Evolutionary conservation across 2,888 invertebrate species (phyloP).

Genomic region (Conistra vaccinii): DNA sequence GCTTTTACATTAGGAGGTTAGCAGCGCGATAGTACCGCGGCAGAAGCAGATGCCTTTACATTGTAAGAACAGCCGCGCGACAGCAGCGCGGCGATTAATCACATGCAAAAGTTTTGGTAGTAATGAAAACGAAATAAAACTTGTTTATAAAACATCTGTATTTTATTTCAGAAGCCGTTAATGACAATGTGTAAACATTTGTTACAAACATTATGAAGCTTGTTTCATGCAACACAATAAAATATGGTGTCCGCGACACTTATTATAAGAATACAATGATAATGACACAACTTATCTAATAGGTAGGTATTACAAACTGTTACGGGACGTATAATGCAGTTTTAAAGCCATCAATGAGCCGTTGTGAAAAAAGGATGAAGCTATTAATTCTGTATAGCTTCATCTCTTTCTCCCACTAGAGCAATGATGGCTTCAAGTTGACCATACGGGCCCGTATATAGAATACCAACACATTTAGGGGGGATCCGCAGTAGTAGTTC

Average conservation of each 20-base stretch:
- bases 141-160: slow-evolving; percentile 58
- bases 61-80: no score
- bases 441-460: slow-evolving; percentile 4
- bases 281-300: slow-evolving; percentile 51
- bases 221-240: slow-evolving; percentile 42
- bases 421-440: slow-evolving; percentile 3
- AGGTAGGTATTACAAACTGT: slow-evolving; percentile 41
- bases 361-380: background rate
- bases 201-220: slow-evolving; percentile 52
- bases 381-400: background rate
- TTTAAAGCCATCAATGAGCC: background rate
- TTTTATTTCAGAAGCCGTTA: slow-evolving; percentile 66
- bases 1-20: no score
- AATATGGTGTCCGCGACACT: slow-evolving; percentile 36
- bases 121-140: slow-evolving; percentile 51
- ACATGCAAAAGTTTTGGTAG: background rate
- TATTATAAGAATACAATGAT: slow-evolving; percentile 33
- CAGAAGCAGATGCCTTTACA: no score
- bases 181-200: slow-evolving; percentile 54
- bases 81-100: no score
- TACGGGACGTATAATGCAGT: slow-evolving; percentile 19
- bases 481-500: no score
- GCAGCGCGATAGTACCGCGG: no score
- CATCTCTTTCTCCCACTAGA: background rate
- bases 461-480: slow-evolving; percentile 13